These are phyloP conservation scores for Gracilinanus agilis DNA, from an alignment of 2,113 vertebrate genomes.

Conservation along the genomic window DNA sequence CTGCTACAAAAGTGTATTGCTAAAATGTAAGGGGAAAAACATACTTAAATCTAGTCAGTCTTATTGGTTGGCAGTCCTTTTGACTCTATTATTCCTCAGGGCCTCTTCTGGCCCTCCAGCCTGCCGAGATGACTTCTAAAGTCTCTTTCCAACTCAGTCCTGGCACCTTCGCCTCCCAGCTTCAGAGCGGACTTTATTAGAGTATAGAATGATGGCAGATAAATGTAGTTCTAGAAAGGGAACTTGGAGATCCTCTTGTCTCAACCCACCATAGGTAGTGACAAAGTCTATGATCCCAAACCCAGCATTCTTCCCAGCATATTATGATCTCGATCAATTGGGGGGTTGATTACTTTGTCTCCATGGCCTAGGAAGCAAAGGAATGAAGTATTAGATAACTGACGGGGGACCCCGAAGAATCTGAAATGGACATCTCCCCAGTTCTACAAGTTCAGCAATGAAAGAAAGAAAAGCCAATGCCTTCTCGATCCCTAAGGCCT, in stretches of 20 bases:
- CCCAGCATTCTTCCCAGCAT: neutral
- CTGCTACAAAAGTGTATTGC: constrained; percentile 73
- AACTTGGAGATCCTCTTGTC: neutral
- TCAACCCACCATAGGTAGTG: neutral
- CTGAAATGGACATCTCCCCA: neutral
- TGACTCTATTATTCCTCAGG: constrained; percentile 29
- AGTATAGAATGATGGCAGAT: neutral
- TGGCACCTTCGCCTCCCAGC: neutral
- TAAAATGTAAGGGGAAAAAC: constrained; percentile 75
- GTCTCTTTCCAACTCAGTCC: neutral
- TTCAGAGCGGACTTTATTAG: neutral
- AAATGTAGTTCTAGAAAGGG: neutral
- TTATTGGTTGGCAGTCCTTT: constrained; percentile 17
- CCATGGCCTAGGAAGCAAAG: neutral
- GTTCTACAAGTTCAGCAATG: neutral
- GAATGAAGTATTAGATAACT: neutral
- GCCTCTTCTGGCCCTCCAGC: neutral
- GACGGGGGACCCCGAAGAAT: neutral
- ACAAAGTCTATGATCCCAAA: neutral
- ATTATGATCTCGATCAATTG: neutral
- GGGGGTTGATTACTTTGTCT: neutral
- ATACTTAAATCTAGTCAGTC: constrained; percentile 57
- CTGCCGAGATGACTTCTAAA: neutral
- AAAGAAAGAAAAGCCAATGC: neutral
- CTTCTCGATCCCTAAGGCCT: neutral